These are phyloP conservation scores for Folsomia candida DNA, from an alignment of 2,888 invertebrate genomes.

Conservation along the genomic window DNA sequence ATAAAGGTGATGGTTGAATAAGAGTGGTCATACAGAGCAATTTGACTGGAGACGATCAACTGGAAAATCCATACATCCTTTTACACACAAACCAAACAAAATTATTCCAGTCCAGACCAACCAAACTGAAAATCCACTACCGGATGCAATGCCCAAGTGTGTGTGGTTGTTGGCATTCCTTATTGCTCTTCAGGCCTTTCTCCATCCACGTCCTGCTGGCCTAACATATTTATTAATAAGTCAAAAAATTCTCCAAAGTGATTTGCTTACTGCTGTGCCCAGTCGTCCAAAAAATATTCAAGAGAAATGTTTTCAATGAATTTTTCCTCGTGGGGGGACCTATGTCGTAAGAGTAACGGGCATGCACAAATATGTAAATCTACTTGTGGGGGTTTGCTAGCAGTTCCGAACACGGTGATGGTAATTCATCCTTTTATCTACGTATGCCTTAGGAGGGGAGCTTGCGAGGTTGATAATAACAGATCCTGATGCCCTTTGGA, in stretches of 20 bases:
- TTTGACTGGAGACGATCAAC: slow-evolving; percentile 43
- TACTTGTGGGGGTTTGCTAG: too few species aligned
- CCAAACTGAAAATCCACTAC: neutral
- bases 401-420: too few species aligned
- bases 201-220: neutral
- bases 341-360: neutral
- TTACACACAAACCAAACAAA: slow-evolving; percentile 7
- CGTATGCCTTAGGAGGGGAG: too few species aligned
- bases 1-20: slow-evolving; percentile 43
- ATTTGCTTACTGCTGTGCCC: slow-evolving; percentile 4
- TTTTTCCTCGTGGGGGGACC: neutral
- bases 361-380: too few species aligned
- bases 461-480: too few species aligned
- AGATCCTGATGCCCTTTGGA: too few species aligned
- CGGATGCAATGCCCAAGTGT: neutral
- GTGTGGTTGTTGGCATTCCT: neutral
- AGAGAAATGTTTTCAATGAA: slow-evolving; percentile 5
- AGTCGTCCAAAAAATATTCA: neutral
- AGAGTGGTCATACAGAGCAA: slow-evolving; percentile 48
- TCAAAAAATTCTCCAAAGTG: neutral
- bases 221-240: neutral
- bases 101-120: slow-evolving; percentile 19
- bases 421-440: too few species aligned
- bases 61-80: slow-evolving; percentile 42
- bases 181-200: neutral